Evolutionary conservation across 2,113 vertebrate genomes (phyloP).

Genomic region (Holacanthus passer): DNA sequence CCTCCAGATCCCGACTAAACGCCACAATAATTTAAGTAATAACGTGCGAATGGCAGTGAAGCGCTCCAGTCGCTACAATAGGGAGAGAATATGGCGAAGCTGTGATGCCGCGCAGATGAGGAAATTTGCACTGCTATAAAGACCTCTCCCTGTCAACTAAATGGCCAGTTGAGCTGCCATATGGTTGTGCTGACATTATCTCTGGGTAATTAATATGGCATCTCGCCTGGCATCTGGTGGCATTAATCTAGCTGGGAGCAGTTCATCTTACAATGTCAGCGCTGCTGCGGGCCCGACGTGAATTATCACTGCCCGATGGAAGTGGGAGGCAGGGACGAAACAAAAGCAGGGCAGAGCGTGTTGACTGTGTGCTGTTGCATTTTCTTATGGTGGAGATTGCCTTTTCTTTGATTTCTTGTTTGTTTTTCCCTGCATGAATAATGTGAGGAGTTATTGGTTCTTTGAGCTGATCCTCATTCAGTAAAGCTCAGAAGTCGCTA

Average conservation of each 20-base stretch:
- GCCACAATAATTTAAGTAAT: slow-evolving; percentile 11
- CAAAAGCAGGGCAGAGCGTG: slow-evolving; percentile 46
- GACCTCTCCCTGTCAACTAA: slow-evolving; percentile 85
- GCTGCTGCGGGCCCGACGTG: slow-evolving; percentile 73
- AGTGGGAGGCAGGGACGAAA: slow-evolving; percentile 55
- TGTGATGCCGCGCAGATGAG: slow-evolving; percentile 56
- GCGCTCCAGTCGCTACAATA: slow-evolving; percentile 55
- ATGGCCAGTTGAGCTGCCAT: slow-evolving; percentile 86
- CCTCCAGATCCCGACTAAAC: not conserved
- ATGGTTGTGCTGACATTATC: slow-evolving; percentile 87
- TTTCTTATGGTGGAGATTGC: slow-evolving; percentile 5
- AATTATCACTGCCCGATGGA: slow-evolving; percentile 80
- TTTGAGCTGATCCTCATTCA: slow-evolving; percentile 14
- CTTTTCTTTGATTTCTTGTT: slow-evolving; percentile 42
- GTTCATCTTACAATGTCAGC: slow-evolving; percentile 78
- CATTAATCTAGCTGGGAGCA: slow-evolving; percentile 85
- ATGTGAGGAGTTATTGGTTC: slow-evolving; percentile 24
- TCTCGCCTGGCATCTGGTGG: slow-evolving; percentile 87
- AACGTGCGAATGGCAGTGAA: slow-evolving; percentile 27
- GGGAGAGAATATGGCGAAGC: slow-evolving; percentile 39
- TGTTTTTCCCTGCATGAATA: slow-evolving; percentile 19
- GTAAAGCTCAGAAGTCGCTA: not conserved
- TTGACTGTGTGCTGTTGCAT: slow-evolving; percentile 31
- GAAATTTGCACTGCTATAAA: slow-evolving; percentile 77
- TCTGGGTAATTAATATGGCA: slow-evolving; percentile 88